phyloP scores from a whole-genome alignment of 2,888 invertebrate species.

The Netelia virgata region DNA sequence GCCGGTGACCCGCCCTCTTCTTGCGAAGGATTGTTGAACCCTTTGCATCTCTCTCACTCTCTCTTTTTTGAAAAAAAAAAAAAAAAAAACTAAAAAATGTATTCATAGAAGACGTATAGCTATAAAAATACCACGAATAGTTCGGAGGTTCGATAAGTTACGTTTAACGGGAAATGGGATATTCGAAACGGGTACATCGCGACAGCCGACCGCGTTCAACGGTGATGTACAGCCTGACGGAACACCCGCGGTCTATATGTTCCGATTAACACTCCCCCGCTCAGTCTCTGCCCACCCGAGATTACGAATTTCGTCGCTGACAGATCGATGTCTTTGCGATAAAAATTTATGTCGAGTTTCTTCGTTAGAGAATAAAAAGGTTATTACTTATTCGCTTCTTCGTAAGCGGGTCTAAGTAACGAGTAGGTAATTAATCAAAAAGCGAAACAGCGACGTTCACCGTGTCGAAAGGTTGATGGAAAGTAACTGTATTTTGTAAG shows the following conservation, averaged over 20 bases:
- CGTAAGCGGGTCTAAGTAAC: not conserved
- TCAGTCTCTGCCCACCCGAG: not conserved
- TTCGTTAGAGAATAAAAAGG: not conserved
- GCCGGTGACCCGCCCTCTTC: constrained; percentile 26
- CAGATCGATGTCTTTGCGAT: constrained; percentile 2
- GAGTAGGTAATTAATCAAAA: not conserved
- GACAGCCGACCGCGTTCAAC: constrained; percentile 30
- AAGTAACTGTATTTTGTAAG: constrained; percentile 21
- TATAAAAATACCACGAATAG: not conserved
- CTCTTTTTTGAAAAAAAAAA: constrained; percentile 29
- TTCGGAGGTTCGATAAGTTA: constrained; percentile 48
- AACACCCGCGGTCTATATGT: constrained; percentile 7
- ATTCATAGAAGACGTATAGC: constrained; percentile 24
- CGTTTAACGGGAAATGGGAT: constrained; percentile 48
- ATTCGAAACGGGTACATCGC: constrained; percentile 16
- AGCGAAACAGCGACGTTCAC: not conserved
- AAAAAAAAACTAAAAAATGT: too few relatives aligned
- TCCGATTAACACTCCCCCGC: constrained; percentile 22
- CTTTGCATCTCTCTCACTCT: not conserved
- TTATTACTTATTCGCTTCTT: not conserved
- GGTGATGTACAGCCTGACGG: constrained; percentile 30
- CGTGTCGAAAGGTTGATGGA: not conserved
- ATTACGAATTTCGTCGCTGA: not conserved
- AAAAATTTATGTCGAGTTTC: not conserved
- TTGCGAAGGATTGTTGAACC: constrained; percentile 21